A percentile compares a stretch with the other conserved stretches of the same genome.
phyloP scores from a whole-genome alignment of 2,888 invertebrate species.

The Corythucha ciliata region DNA sequence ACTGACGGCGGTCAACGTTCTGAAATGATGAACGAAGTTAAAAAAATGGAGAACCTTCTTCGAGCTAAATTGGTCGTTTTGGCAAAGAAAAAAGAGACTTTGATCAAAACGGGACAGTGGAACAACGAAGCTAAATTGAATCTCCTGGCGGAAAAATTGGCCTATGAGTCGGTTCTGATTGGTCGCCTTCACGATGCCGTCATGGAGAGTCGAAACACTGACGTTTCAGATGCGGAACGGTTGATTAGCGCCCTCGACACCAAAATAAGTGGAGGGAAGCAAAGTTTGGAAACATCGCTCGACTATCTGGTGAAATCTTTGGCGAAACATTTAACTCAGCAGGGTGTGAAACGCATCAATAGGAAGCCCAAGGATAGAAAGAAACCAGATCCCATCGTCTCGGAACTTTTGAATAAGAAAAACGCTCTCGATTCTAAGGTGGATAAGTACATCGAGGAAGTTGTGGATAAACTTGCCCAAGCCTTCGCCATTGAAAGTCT shows the following conservation, averaged over 20 bases:
- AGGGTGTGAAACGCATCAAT: conserved; percentile 33
- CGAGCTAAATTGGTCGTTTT: conserved; percentile 59
- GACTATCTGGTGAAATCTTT: conserved; percentile 67
- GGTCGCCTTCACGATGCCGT: conserved; percentile 59
- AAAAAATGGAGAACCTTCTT: conserved; percentile 53
- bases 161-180: conserved; percentile 67
- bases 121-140: conserved; percentile 58
- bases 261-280: conserved; percentile 52
- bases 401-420: conserved; percentile 31
- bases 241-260: conserved; percentile 61
- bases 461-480: conserved; percentile 57
- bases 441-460: conserved; percentile 44
- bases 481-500: conserved; percentile 60
- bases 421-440: conserved; percentile 30
- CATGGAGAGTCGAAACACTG: conserved; percentile 41
- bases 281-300: conserved; percentile 44
- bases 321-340: conserved; percentile 50
- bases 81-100: conserved; percentile 54
- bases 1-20: conserved; percentile 28
- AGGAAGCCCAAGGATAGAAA: conserved; percentile 31
- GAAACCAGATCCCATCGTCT: conserved; percentile 25
- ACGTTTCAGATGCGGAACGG: conserved; percentile 58
- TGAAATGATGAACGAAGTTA: conserved; percentile 39
- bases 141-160: conserved; percentile 67
- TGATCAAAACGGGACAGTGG: conserved; percentile 58